Base-by-base conservation (phyloP, 2,113 vertebrate genomes). In the Orycteropus afer region DNA sequence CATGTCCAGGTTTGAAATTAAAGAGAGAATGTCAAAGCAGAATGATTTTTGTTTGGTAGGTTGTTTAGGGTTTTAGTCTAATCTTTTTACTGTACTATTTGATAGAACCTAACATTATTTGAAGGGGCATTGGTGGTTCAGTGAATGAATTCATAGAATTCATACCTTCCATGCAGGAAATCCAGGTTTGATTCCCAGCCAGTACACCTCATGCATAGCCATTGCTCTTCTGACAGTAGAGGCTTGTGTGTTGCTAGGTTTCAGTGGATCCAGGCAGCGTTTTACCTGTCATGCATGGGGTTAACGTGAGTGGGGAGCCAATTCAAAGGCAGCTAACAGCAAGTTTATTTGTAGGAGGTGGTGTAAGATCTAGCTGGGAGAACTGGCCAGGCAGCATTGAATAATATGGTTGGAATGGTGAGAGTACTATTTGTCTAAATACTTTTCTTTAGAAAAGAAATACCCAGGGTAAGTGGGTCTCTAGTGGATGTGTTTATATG, bases 381-480 rank as follows among this genome's bases (percentile, higher is more conserved):
- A 61, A 77, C 25, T 93, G 55, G 29, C 45, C 79, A 69, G 84
- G n/a, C 12, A 55, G 34, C 29, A 61, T 12, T 74, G 78, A 86
- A 51, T 69, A 63, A 37, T 57, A 25, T 51, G 45, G 14, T 77
- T 59, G 89, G 57, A 69, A 78, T 37, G 11, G 37, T 69, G 49
- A 61, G 47, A 96, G 17, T 1, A 0, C 51, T 80, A 1, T 86
- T 86, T 81, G 47, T 96, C 49, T 76, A 63, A 74, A 40, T 34
- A n/a, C 32, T 40, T 86, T 86, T 37, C 32, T 91, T 78, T 67
- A 47, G 61, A 71, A 40, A 11, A 55, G 55, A 93, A 74, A 59
- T n/a, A 20, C 84, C 34, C 45, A 42, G 71, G 76, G 89, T 84
- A 91, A 83, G 5, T 92, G 47, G 12, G 40, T 96, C 51, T 91